Conservation (phyloP, 2,113 vertebrate genomes). For the Sinocyclocheilus grahami region DNA sequence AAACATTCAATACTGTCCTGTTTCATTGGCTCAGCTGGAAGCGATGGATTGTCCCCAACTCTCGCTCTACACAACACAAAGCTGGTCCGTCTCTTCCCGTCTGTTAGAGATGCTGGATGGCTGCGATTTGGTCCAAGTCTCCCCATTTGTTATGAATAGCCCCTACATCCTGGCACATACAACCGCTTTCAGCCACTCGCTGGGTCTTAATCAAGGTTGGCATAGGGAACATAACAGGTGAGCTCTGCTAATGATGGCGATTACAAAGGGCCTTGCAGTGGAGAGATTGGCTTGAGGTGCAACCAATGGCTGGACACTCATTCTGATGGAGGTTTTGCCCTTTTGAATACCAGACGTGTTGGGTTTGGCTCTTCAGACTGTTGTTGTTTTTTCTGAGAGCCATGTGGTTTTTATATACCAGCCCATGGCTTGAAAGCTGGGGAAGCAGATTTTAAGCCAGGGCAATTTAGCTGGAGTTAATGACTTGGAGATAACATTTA, state of each 20-base stretch:
- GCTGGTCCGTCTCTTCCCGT: slow-evolving; percentile 28
- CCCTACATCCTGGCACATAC: slow-evolving; percentile 46
- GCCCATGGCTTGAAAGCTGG: background rate
- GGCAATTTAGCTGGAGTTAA: slow-evolving; percentile 10
- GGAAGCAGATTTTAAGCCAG: slow-evolving; percentile 1
- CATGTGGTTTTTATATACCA: slow-evolving; percentile 11
- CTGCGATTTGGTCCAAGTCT: slow-evolving; percentile 21
- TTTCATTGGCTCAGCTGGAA: slow-evolving; percentile 32
- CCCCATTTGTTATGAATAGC: slow-evolving; percentile 46
- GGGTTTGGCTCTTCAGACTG: slow-evolving; percentile 1
- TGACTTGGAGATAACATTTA: background rate
- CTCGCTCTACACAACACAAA: slow-evolving; percentile 34
- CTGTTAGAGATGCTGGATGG: slow-evolving; percentile 28
- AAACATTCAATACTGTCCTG: background rate
- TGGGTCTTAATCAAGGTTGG: slow-evolving; percentile 59
- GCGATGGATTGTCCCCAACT: slow-evolving; percentile 12
- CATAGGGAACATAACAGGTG: slow-evolving; percentile 62
- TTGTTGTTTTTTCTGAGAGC: background rate
- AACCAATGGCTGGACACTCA: slow-evolving; percentile 47
- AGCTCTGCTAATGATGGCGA: slow-evolving; percentile 60
- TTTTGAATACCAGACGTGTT: slow-evolving; percentile 36
- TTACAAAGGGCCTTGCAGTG: slow-evolving; percentile 45
- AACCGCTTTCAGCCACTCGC: slow-evolving; percentile 31
- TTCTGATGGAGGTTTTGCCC: slow-evolving; percentile 38
- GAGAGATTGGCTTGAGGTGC: slow-evolving; percentile 41